Evolutionary conservation across 2,797 vertebrate species (phyloP).

Genomic region (Nyctibius grandis): DNA sequence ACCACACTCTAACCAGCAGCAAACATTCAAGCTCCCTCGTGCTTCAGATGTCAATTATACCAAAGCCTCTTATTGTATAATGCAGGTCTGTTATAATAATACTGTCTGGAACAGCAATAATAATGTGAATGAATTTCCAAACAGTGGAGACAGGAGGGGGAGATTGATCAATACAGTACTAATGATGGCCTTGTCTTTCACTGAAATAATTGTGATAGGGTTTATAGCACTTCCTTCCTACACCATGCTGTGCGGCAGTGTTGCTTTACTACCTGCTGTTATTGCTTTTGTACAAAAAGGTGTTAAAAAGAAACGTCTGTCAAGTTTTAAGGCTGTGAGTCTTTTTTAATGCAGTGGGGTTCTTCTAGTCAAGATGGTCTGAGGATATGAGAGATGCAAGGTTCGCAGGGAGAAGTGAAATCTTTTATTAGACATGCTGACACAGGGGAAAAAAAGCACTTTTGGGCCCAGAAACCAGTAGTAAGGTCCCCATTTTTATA

Average conservation of each 20-base stretch:
- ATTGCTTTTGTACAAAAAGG: slow-evolving; percentile 47
- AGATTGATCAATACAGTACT: slow-evolving; percentile 34
- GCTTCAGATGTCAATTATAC: slow-evolving; percentile 58
- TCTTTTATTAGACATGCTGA: neutral
- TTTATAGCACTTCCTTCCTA: slow-evolving; percentile 39
- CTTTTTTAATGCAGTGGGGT: neutral
- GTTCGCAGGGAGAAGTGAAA: neutral
- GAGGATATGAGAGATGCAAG: neutral
- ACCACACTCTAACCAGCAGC: slow-evolving; percentile 14
- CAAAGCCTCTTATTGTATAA: slow-evolving; percentile 60
- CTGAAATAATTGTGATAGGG: slow-evolving; percentile 30
- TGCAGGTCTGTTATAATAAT: slow-evolving; percentile 48
- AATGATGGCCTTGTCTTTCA: slow-evolving; percentile 47
- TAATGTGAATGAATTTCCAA: slow-evolving; percentile 55
- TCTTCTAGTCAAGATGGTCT: neutral
- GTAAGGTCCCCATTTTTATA: neutral
- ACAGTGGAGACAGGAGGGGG: slow-evolving; percentile 19
- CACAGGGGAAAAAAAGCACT: neutral
- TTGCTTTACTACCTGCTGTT: slow-evolving; percentile 58
- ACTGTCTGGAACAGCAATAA: slow-evolving; percentile 32
- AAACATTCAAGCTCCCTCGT: slow-evolving; percentile 22
- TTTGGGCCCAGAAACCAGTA: neutral
- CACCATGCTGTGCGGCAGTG: slow-evolving; percentile 13
- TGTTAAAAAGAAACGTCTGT: slow-evolving; percentile 55
- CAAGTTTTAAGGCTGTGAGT: slow-evolving; percentile 43